Evolutionary conservation across 2,797 vertebrate species (phyloP), one percentile per base, ranked within the genome.

Genomic region (Denticeps clupeoides): DNA sequence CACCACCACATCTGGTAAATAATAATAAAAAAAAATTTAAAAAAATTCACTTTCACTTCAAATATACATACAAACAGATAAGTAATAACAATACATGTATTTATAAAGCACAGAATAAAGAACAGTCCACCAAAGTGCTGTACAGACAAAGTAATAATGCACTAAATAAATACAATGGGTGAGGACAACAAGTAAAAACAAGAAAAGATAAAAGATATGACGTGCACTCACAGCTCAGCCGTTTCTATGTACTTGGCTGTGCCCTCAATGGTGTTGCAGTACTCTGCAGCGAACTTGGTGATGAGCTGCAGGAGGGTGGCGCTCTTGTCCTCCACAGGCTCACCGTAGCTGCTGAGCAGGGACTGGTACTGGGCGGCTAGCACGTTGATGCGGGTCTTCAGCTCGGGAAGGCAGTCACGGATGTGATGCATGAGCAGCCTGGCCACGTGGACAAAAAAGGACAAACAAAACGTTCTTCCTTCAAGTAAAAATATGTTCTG

Each of bases 181-280:
- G 6, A 21, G 10, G 5, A 31, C 5, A n/a, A n/a, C n/a, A n/a
- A 5, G 29, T 5, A 29, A 12, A 29, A 3, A 4, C 11, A 2
- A 5, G 11, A 10, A 29, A 13, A 10, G 13, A 13, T 37, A 9
- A 2, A 10, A 1, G 9, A n/a, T n/a, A n/a, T n/a, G n/a, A n/a
- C n/a, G n/a, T n/a, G 19, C 41, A 87, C 95, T 90, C 77, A 99
- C 95, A 99, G 82, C 54, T 99, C 95, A 0, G 95, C 87, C 1
- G 95, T 98, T 78, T 99, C 95, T 9, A 98, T 99, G 71, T 98
- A 93, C 72, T 99, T 99, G 73, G 95, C 95, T 8, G 95, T 99
- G 68, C 95, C 94, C 80, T 99, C 92, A 41, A 99, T 99, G 49
- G 95, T 99, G 77, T 99, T 96, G 75, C 95, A 99, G 78, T 99